Evolutionary conservation across 2,113 vertebrate genomes (phyloP).

Genomic region (Strix uralensis): DNA sequence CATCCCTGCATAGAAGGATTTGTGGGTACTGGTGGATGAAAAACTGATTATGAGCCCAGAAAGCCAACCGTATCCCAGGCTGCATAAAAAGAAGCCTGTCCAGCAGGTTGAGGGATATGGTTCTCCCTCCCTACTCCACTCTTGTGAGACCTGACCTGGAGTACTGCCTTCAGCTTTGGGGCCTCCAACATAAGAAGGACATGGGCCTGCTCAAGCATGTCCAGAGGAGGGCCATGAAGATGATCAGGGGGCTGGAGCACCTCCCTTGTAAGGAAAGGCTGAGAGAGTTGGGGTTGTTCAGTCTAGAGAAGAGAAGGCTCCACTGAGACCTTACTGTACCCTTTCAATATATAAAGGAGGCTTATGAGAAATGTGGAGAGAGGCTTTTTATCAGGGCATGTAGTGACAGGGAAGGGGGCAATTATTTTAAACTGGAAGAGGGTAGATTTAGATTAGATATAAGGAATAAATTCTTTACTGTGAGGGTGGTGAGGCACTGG

Average conservation of each 20-base stretch:
- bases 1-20: not conserved
- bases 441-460: no score
- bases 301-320: not conserved
- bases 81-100: fast-evolving
- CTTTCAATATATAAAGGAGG: not conserved
- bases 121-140: not conserved
- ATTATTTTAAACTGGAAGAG: not conserved
- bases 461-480: no score
- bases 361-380: not conserved
- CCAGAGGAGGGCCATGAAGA: not conserved
- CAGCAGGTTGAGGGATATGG: not conserved
- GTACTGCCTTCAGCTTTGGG: no score
- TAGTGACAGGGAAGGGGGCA: not conserved
- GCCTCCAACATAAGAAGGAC: not conserved
- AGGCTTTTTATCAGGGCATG: not conserved
- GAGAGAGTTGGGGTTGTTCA: no score
- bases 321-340: not conserved
- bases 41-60: not conserved
- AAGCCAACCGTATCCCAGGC: not conserved
- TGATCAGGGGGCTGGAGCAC: not conserved
- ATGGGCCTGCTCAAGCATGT: not conserved
- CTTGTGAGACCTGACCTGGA: no score
- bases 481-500: no score
- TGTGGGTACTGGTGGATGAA: not conserved
- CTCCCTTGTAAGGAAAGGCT: not conserved